Evolutionary conservation across 2,888 invertebrate species (phyloP).

Genomic region (Zhuqinia jingwanae): DNA sequence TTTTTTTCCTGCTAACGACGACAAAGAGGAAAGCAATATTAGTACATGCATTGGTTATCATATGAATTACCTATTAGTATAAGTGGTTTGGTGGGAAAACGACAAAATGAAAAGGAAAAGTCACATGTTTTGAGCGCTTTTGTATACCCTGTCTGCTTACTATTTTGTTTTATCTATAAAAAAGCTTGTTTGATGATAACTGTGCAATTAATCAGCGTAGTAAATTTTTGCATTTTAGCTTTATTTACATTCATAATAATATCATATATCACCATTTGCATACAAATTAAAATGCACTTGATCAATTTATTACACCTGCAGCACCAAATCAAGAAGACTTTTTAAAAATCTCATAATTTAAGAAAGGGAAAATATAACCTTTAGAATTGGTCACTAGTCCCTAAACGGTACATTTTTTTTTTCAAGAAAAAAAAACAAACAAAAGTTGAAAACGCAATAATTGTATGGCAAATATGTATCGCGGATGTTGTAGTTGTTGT

Average conservation of each 20-base stretch:
- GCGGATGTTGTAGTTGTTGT: too few relatives aligned
- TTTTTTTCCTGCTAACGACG: neutral
- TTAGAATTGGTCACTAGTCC: too few relatives aligned
- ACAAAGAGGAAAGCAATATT: too few relatives aligned
- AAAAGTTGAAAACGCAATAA: neutral
- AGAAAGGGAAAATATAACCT: too few relatives aligned
- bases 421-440: neutral
- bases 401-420: slow-evolving; percentile 2
- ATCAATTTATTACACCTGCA: slow-evolving; percentile 10
- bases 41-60: too few relatives aligned
- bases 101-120: slow-evolving; percentile 28
- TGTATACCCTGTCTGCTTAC: neutral
- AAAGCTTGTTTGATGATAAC: neutral
- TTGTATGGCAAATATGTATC: neutral
- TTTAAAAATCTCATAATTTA: too few relatives aligned
- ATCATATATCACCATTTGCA: slow-evolving; percentile 3
- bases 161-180: neutral
- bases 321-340: neutral
- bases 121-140: neutral
- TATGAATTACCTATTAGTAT: neutral
- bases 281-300: slow-evolving; percentile 17
- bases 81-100: neutral
- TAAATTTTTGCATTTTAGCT: neutral
- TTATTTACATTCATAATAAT: neutral
- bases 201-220: neutral